Percentiles rank a stretch among this genome's conserved stretches.
These are phyloP conservation scores for Brachionichthys hirsutus DNA, from an alignment of 2,113 vertebrate genomes.

Conservation along the genomic window DNA sequence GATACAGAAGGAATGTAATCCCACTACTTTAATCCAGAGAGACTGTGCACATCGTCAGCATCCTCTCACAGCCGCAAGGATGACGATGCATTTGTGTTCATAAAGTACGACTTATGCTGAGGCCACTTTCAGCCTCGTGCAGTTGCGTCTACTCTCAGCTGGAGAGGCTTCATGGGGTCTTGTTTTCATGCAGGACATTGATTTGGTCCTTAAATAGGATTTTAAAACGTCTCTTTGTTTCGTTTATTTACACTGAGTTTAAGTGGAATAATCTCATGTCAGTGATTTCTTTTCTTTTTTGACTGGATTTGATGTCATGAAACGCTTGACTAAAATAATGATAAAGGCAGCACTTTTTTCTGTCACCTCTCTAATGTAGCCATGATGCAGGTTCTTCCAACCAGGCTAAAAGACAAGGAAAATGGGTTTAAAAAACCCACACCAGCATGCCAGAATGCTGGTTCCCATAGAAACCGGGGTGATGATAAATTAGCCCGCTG, in stretches of 20 bases:
- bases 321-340: conserved; percentile 22
- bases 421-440: conserved; percentile 55
- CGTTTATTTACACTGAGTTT: conserved; percentile 14
- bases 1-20: no score
- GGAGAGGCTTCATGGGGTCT: no score
- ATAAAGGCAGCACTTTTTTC: conserved; percentile 11
- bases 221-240: no score
- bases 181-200: no score
- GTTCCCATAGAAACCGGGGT: conserved; percentile 82
- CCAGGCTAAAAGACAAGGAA: conserved; percentile 49
- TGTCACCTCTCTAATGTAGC: conserved; percentile 23
- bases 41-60: no score
- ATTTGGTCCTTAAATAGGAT: no score
- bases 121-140: no score
- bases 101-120: no score
- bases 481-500: conserved; percentile 84
- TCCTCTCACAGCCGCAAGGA: no score
- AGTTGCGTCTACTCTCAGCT: no score
- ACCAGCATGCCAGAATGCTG: conserved; percentile 72
- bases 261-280: conserved; percentile 7
- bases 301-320: conserved; percentile 18
- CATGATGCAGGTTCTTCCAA: conserved; percentile 67
- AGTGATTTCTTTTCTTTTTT: neutral
- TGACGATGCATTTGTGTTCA: no score
- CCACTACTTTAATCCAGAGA: no score